phyloP scores from a whole-genome alignment of 2,797 vertebrate species.

The Anguilla pacifica region DNA sequence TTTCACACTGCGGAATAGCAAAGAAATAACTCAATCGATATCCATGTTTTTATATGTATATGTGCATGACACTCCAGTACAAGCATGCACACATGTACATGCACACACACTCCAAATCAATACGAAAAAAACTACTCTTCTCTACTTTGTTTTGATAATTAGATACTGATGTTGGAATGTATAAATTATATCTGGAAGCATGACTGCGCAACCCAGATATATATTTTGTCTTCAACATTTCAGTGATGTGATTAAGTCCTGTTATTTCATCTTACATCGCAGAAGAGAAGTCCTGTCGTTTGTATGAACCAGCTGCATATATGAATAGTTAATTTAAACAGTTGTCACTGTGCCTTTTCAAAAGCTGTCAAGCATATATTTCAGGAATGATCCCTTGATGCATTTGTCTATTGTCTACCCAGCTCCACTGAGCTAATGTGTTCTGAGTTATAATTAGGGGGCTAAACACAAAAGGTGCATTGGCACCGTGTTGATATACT shows the following conservation, averaged over 20 bases:
- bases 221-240: no score
- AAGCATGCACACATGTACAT: background rate
- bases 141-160: no score
- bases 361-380: slow-evolving; percentile 6
- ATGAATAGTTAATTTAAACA: slow-evolving; percentile 4
- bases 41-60: background rate
- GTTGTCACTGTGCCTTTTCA: slow-evolving; percentile 9
- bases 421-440: slow-evolving; percentile 1
- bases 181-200: no score
- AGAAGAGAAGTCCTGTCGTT: background rate
- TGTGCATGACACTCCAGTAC: background rate
- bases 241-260: no score
- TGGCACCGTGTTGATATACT: background rate
- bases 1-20: slow-evolving; percentile 1
- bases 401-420: background rate
- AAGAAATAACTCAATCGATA: background rate
- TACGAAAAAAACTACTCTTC: no score
- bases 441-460: background rate
- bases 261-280: no score
- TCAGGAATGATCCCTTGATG: background rate
- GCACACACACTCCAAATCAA: background rate
- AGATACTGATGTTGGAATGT: no score
- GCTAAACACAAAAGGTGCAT: background rate
- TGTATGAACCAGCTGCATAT: background rate
- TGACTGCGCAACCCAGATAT: no score